These are phyloP conservation scores for Sarcophaga peregrina DNA, from an alignment of 1,140 invertebrate genomes.

Conservation along the genomic window DNA sequence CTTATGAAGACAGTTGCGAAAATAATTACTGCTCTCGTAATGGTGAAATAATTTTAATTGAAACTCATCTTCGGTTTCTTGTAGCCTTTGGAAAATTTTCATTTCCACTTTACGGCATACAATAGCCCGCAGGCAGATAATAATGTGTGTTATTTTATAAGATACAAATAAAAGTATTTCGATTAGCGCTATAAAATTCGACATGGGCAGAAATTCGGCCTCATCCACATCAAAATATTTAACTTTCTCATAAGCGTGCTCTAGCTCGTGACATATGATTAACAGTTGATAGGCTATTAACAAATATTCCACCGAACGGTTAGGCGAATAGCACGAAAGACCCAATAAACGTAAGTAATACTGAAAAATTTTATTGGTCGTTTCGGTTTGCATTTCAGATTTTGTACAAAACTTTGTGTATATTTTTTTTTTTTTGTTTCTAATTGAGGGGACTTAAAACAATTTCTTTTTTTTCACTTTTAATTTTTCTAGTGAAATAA, in stretches of 20 bases:
- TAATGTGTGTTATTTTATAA: not conserved
- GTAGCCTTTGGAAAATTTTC: not conserved
- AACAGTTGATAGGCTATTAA: not conserved
- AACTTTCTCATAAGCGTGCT: not conserved
- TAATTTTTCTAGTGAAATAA: not conserved
- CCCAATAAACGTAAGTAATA: slow-evolving; percentile 27
- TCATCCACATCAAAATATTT: not conserved
- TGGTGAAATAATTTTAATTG: slow-evolving; percentile 14
- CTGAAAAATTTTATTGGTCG: not conserved
- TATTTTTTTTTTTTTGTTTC: no score
- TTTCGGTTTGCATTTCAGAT: not conserved
- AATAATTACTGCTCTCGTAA: not conserved
- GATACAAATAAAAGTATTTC: not conserved
- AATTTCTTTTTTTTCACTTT: not conserved
- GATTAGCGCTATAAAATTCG: not conserved
- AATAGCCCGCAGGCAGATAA: not conserved
- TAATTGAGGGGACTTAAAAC: no score
- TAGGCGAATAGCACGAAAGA: not conserved
- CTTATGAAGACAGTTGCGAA: not conserved
- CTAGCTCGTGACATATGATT: not conserved
- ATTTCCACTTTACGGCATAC: not conserved
- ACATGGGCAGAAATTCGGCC: not conserved
- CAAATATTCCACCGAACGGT: not conserved
- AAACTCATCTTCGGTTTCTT: slow-evolving; percentile 33
- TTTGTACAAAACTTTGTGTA: no score